Conservation (phyloP, 2,888 invertebrate species). For the Leptopilina drosophilae region DNA sequence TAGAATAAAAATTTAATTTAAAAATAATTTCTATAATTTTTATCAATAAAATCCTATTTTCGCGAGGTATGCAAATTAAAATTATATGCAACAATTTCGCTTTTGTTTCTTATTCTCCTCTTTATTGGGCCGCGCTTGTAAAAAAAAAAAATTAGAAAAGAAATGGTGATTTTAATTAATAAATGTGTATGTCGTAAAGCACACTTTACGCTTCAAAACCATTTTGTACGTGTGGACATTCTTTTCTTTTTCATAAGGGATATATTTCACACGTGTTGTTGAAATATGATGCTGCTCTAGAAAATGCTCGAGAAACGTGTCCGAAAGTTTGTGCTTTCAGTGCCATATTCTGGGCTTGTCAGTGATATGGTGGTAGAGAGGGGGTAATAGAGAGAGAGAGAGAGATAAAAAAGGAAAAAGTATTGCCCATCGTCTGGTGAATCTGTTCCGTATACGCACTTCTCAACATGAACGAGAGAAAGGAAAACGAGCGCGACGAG, state of each 20-base stretch:
- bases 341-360: conserved; percentile 30
- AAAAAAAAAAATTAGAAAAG: too few species aligned
- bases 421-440: not conserved
- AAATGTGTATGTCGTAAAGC: conserved; percentile 10
- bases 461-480: conserved; percentile 18
- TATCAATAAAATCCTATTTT: too few species aligned
- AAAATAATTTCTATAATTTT: too few species aligned
- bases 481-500: not conserved
- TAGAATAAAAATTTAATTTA: too few species aligned
- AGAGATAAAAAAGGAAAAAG: not conserved
- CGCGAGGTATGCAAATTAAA: too few species aligned
- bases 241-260: conserved; percentile 33
- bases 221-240: conserved; percentile 22
- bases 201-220: conserved; percentile 23
- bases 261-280: conserved; percentile 35
- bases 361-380: not conserved
- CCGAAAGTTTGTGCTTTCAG: conserved; percentile 28
- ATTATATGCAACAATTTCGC: too few species aligned
- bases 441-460: conserved; percentile 30
- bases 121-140: too few species aligned
- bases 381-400: too few species aligned
- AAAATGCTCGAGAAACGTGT: conserved; percentile 32
- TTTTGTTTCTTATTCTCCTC: too few species aligned
- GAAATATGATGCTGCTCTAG: conserved; percentile 35
- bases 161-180: conserved; percentile 8